Evolutionary conservation across 2,888 invertebrate species (phyloP).

Genomic region (Perizoma affinitatum): DNA sequence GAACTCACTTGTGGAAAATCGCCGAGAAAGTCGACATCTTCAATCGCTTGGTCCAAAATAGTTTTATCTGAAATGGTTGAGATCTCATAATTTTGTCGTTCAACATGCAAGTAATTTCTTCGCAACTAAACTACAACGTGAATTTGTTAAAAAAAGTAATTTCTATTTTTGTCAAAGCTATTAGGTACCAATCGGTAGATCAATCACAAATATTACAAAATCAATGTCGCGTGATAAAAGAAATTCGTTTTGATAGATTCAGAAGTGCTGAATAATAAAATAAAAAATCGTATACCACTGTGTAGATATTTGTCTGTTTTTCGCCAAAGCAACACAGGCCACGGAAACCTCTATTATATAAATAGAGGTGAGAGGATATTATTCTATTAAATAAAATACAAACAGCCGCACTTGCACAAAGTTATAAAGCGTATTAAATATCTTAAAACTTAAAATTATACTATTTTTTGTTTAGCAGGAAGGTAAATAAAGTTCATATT

Average conservation of each 20-base stretch:
- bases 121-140: background rate
- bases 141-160: constrained; percentile 3
- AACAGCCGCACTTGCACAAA: constrained; percentile 23
- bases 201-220: constrained; percentile 38
- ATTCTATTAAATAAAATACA: constrained; percentile 18
- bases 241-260: constrained; percentile 50
- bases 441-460: constrained; percentile 4
- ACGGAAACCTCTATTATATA: constrained; percentile 9
- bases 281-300: constrained; percentile 38
- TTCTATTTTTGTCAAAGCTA: background rate
- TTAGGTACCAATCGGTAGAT: constrained; percentile 17
- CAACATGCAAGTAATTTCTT: too few relatives aligned
- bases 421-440: constrained; percentile 13
- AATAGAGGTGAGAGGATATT: too few relatives aligned
- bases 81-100: too few relatives aligned
- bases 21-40: constrained; percentile 85
- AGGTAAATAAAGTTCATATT: too few relatives aligned
- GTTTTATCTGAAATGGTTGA: constrained; percentile 85
- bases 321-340: constrained; percentile 25
- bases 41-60: constrained; percentile 86
- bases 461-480: too few relatives aligned
- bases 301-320: constrained; percentile 44
- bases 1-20: constrained; percentile 80
- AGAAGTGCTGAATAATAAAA: constrained; percentile 60
- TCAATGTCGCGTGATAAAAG: constrained; percentile 57